Evolutionary conservation across 2,113 vertebrate species (phyloP).

Genomic region (Prunella fulvescens): DNA sequence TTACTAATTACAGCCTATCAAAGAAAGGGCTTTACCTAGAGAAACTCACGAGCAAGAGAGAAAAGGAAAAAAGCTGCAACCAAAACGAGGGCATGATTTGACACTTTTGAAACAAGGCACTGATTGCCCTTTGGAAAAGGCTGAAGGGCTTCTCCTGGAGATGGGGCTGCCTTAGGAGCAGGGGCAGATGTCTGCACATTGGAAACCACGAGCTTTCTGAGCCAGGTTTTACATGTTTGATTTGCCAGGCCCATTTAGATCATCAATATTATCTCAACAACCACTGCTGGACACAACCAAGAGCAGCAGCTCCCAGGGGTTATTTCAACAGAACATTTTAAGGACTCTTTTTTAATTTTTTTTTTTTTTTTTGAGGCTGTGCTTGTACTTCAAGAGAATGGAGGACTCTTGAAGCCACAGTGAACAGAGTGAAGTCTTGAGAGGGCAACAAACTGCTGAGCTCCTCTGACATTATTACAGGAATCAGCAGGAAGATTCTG

Average conservation of each 20-base stretch:
- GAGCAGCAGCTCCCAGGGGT: not conserved
- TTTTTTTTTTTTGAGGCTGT: not conserved
- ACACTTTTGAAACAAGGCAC: no score
- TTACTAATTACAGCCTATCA: not conserved
- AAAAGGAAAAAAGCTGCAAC: not conserved
- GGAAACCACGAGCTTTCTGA: not conserved
- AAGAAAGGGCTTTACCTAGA: not conserved
- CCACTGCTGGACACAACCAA: not conserved
- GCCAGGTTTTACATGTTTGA: not conserved
- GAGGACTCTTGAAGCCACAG: not conserved
- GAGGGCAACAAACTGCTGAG: constrained; percentile 1
- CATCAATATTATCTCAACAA: not conserved
- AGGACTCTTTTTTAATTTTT: not conserved
- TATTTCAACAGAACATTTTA: not conserved
- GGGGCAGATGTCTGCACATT: not conserved
- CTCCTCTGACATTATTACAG: not conserved
- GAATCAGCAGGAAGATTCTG: constrained; percentile 2
- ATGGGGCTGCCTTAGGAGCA: not conserved
- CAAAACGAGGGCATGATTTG: not conserved
- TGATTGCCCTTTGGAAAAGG: not conserved
- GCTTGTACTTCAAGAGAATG: not conserved
- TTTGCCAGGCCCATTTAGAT: not conserved
- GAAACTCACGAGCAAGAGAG: not conserved
- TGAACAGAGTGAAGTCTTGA: not conserved
- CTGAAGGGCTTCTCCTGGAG: not conserved